A percentile compares a stretch with the other conserved stretches of the same genome.
phyloP scores from a whole-genome alignment of 2,888 invertebrate genomes.

The Nemotelus nigrinus region DNA sequence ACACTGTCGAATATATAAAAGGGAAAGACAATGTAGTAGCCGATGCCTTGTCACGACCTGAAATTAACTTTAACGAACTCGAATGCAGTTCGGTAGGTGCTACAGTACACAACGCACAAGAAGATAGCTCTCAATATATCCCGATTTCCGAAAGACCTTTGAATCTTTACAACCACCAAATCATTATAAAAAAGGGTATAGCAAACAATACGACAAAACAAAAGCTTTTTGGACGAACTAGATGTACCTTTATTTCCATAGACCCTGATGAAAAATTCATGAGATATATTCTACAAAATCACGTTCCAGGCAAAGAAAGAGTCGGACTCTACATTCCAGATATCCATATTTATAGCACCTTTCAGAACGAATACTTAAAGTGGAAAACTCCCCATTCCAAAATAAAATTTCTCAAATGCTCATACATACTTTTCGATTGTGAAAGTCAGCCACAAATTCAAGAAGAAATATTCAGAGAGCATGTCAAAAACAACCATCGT shows the following conservation, averaged over 20 bases:
- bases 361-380: neutral
- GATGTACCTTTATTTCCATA: neutral
- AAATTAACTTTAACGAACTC: conserved; percentile 33
- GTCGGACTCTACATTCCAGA: conserved; percentile 6
- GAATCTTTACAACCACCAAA: conserved; percentile 12
- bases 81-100: neutral
- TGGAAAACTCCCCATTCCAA: neutral
- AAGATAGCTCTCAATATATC: conserved; percentile 22
- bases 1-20: conserved; percentile 45
- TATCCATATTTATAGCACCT: neutral
- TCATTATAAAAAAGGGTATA: conserved; percentile 11
- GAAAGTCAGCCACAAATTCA: neutral
- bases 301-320: neutral
- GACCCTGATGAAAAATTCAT: conserved; percentile 18
- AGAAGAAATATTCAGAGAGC: neutral
- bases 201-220: neutral
- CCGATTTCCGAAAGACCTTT: conserved; percentile 21
- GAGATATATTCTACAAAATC: neutral
- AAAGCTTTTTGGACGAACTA: conserved; percentile 7
- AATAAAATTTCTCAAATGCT: neutral
- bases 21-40: conserved; percentile 49
- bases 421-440: neutral
- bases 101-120: conserved; percentile 9
- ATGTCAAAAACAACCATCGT: neutral
- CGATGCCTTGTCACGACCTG: conserved; percentile 40